phyloP scores from a whole-genome alignment of 2,113 vertebrate species.

The Chionis minor region DNA sequence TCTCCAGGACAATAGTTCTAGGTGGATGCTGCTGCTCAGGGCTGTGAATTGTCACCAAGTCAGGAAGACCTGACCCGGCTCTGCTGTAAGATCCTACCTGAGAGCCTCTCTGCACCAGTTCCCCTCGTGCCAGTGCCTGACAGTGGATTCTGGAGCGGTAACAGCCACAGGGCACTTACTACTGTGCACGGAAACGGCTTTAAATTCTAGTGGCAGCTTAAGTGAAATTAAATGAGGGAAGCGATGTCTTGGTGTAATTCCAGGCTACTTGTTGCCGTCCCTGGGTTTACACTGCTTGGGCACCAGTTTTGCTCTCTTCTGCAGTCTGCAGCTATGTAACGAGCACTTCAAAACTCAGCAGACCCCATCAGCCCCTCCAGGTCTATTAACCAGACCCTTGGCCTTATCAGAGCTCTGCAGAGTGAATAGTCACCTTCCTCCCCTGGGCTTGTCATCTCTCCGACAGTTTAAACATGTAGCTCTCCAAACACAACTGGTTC shows the following conservation, averaged over 20 bases:
- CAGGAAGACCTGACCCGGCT: neutral
- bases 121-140: rapidly evolving
- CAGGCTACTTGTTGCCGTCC: neutral
- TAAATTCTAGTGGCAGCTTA: neutral
- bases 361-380: neutral
- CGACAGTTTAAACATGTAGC: neutral
- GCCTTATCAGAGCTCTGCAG: neutral
- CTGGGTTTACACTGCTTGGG: neutral
- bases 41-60: neutral
- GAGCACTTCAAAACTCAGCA: neutral
- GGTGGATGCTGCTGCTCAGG: rapidly evolving
- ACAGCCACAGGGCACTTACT: neutral
- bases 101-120: neutral
- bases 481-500: neutral
- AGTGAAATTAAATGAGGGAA: neutral
- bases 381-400: neutral
- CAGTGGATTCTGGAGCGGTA: neutral
- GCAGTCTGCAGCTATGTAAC: neutral
- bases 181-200: neutral
- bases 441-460: neutral
- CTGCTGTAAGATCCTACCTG: neutral
- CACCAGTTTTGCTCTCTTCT: neutral
- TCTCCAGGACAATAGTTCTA: neutral
- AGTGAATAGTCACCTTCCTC: neutral
- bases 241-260: neutral